Base-by-base conservation (phyloP, 2,888 invertebrate genomes). In the Orthonychiurus folsomi region DNA sequence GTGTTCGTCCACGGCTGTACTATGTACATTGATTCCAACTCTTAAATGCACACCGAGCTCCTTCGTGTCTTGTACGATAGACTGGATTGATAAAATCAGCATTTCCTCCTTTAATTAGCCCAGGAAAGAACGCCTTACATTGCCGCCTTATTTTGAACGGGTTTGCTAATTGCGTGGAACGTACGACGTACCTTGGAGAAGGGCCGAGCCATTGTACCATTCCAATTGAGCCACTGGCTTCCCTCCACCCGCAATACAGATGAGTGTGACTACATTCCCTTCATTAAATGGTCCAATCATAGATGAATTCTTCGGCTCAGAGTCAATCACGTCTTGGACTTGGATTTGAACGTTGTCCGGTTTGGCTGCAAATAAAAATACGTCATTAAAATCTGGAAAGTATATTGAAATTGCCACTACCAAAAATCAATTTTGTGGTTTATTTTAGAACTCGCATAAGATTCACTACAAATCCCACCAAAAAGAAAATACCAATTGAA, bases 171-270 rank as follows among this genome's bases (percentile, higher is more conserved):
- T n/a, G n/a, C n/a, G n/a, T n/a, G n/a, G n/a, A n/a, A n/a, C n/a
- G n/a, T n/a, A n/a, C n/a, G n/a, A 52, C 76, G 77, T 80, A 78
- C 85, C 85, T 66, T 82, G 78, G 62, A 86, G 80, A 73, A 83
- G 81, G 58, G 82, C 81, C 52, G 83, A 84, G 72, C 86, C 87
- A 76, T 89, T 89, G 81, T 84, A 89, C 93, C 93, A 93, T 66
- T 84, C 83, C 64, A 93, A 86, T 71, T 82, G 83, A 1, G 93
- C 92, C 68, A 87, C 86, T 0, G 93, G 93, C 72, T 90, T 88
- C 55, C 92, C 92, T 57, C 87, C 87, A 53, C 82, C 82, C 59
- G 90, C 89, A 64, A 86, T 82, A 75, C 90, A 90, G 67, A 82
- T 82, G 65, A 90, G 78, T 70, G 83, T 84, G 69, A 88, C 80